Evolutionary conservation across 2,888 invertebrate genomes (phyloP).

Genomic region (Anorthoa munda): DNA sequence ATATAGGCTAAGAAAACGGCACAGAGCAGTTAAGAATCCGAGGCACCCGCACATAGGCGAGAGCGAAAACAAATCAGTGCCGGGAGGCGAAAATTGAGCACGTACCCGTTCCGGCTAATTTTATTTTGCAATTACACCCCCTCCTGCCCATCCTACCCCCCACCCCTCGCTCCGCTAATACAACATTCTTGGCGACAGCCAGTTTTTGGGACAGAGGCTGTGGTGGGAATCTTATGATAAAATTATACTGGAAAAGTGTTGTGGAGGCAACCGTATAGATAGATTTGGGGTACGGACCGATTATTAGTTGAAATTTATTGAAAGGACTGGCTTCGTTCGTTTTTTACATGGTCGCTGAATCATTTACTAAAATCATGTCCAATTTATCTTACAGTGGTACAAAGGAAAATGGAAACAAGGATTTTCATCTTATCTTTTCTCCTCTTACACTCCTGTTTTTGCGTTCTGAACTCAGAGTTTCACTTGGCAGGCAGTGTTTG

Average conservation of each 20-base stretch:
- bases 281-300: slow-evolving; percentile 29
- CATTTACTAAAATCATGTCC: not conserved
- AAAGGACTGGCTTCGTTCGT: not conserved
- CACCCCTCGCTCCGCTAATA: slow-evolving; percentile 81
- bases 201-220: slow-evolving; percentile 77
- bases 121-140: slow-evolving; percentile 91
- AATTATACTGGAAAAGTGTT: slow-evolving; percentile 63
- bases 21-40: slow-evolving; percentile 78
- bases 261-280: slow-evolving; percentile 38
- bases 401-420: not conserved
- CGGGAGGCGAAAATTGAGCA: slow-evolving; percentile 91
- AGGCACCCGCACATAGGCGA: slow-evolving; percentile 80
- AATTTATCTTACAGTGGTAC: not conserved
- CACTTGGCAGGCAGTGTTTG: not conserved
- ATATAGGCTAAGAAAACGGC: slow-evolving; percentile 88
- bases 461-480: not conserved
- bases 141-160: slow-evolving; percentile 68
- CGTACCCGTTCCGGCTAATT: slow-evolving; percentile 91
- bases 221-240: slow-evolving; percentile 61
- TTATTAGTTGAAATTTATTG: slow-evolving; percentile 19
- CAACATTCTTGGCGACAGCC: slow-evolving; percentile 89
- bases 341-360: not conserved
- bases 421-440: not conserved
- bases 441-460: not conserved
- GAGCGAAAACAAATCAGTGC: slow-evolving; percentile 90